phyloP scores from a whole-genome alignment of 2,888 invertebrate genomes.

The Bibio marci region DNA sequence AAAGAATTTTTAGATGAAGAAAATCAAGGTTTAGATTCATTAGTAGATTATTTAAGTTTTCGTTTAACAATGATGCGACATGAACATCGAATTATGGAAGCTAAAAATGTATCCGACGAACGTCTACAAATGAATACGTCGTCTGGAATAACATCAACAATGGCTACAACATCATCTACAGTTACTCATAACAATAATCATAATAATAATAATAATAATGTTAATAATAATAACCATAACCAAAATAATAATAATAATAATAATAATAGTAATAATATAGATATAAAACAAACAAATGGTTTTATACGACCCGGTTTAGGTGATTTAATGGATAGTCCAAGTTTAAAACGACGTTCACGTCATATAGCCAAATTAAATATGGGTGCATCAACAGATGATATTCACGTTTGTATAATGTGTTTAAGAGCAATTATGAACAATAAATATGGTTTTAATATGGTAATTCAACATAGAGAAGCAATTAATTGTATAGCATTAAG shows the following conservation, averaged over 20 bases:
- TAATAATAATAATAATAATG: conserved; percentile 6
- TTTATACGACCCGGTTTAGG: conserved; percentile 35
- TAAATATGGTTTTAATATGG: conserved; percentile 98
- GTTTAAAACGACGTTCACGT: conserved; percentile 54
- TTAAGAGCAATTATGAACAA: conserved; percentile 99
- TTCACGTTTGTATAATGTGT: conserved; percentile 98
- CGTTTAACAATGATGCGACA: conserved; percentile 87
- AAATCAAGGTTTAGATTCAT: conserved; percentile 88
- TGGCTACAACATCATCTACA: conserved; percentile 14
- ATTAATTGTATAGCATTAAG: conserved; percentile 97
- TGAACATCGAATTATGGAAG: conserved; percentile 65
- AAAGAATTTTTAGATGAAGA: conserved; percentile 92
- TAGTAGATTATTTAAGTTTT: conserved; percentile 95
- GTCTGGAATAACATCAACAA: too few species aligned
- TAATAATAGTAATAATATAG: conserved; percentile 4
- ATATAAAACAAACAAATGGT: conserved; percentile 17
- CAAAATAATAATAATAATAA: conserved; percentile 22
- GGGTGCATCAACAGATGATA: conserved; percentile 94
- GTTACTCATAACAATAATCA: conserved; percentile 17
- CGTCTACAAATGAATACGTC: too few species aligned
- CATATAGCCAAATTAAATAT: conserved; percentile 81
- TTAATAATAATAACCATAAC: conserved; percentile 8
- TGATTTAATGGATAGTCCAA: conserved; percentile 46
- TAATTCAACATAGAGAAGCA: conserved; percentile 93
- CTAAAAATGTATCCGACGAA: conserved; percentile 59